These are phyloP conservation scores for Colletes collaris DNA, from an alignment of 2,888 invertebrate species.

Conservation along the genomic window DNA sequence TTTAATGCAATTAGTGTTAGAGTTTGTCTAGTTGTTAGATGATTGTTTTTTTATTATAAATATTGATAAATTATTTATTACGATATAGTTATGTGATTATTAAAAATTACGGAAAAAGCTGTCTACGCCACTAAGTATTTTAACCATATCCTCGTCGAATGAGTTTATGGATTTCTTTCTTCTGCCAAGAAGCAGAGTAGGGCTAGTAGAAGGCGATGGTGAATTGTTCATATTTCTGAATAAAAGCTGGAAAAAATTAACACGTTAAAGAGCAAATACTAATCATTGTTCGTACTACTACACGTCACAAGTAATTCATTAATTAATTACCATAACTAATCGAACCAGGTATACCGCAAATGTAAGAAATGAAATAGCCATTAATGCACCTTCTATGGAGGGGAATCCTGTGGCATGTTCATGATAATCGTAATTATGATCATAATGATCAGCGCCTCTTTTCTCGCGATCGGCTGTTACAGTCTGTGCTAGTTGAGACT, in stretches of 20 bases:
- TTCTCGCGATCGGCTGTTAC: slow-evolving; percentile 75
- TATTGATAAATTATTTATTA: slow-evolving; percentile 1
- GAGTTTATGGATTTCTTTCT: slow-evolving; percentile 73
- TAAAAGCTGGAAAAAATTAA: slow-evolving; percentile 71
- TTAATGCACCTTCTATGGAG: slow-evolving; percentile 91
- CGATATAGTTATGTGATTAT: slow-evolving; percentile 22
- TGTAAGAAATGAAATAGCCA: slow-evolving; percentile 93
- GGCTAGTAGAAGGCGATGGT: slow-evolving; percentile 35
- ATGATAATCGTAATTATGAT: slow-evolving; percentile 76
- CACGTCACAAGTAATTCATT: background rate
- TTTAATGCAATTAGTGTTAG: background rate
- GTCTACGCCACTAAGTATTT: slow-evolving; percentile 68
- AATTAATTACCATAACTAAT: slow-evolving; percentile 88
- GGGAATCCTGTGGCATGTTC: slow-evolving; percentile 89
- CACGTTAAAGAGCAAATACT: background rate
- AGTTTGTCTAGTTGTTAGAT: background rate
- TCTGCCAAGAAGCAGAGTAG: slow-evolving; percentile 75
- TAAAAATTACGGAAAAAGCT: slow-evolving; percentile 45
- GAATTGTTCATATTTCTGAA: slow-evolving; percentile 72
- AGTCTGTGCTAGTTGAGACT: slow-evolving; percentile 69
- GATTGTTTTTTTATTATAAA: background rate
- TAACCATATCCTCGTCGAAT: slow-evolving; percentile 70
- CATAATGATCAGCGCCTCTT: slow-evolving; percentile 65
- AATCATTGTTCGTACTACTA: slow-evolving; percentile 8
- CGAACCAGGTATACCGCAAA: slow-evolving; percentile 94